Conservation (phyloP, 2,113 vertebrate genomes). For the Nyctibius bracteatus region DNA sequence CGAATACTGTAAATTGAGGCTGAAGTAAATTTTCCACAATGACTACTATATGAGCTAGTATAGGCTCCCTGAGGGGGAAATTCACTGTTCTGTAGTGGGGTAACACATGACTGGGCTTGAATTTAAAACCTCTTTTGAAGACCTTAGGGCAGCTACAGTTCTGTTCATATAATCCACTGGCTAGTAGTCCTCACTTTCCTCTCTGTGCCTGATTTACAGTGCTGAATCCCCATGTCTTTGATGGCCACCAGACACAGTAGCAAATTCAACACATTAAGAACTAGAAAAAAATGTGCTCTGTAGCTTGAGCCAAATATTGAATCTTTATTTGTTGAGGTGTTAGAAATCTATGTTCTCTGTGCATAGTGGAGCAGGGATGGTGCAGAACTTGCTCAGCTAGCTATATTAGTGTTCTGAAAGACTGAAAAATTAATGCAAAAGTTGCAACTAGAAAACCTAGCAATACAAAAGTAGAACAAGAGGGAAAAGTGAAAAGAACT, state of each 20-base stretch:
- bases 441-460: neutral
- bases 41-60: neutral
- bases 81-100: neutral
- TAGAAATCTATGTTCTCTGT: neutral
- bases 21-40: slow-evolving; percentile 41
- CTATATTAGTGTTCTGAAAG: neutral
- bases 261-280: neutral
- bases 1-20: slow-evolving; percentile 13
- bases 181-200: neutral
- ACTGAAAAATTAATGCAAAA: neutral
- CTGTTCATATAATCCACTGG: neutral
- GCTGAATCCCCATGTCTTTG: neutral
- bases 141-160: neutral
- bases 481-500: neutral
- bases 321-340: neutral
- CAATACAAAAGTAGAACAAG: neutral
- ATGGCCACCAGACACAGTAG: neutral
- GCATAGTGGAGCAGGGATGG: neutral
- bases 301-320: neutral
- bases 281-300: neutral
- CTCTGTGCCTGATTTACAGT: neutral
- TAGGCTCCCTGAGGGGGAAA: slow-evolving; percentile 34
- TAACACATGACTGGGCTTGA: neutral
- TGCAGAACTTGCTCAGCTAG: neutral
- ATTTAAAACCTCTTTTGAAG: slow-evolving; percentile 16